A percentile compares a stretch with the other conserved stretches of the same genome.
phyloP scores from a whole-genome alignment of 2,888 invertebrate species.

The Andrena bucephala region DNA sequence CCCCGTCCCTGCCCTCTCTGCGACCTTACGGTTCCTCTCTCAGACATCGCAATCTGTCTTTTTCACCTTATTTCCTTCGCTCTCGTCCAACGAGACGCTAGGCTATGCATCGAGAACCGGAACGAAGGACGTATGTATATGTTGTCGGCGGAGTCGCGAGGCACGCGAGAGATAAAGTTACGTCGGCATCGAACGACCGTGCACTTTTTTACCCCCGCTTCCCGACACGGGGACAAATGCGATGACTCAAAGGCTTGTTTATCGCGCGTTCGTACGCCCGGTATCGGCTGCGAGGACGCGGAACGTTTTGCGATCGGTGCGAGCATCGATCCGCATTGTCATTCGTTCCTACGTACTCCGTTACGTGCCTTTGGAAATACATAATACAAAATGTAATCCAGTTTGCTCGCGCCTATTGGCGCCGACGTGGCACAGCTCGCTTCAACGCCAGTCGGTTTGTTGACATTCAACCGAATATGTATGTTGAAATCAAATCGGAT shows the following conservation, averaged over 20 bases:
- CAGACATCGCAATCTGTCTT: not conserved
- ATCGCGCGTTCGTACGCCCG: constrained; percentile 21
- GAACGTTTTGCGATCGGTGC: constrained; percentile 21
- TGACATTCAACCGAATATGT: no score
- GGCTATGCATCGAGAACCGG: constrained; percentile 31
- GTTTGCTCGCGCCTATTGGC: constrained; percentile 25
- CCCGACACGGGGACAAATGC: not conserved
- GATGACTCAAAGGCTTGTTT: not conserved
- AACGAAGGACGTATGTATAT: constrained; percentile 14
- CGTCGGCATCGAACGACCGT: constrained; percentile 3
- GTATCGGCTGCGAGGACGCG: constrained; percentile 1
- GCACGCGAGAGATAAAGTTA: constrained; percentile 20
- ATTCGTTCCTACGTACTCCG: not conserved
- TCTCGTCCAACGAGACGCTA: not conserved
- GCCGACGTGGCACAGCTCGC: not conserved
- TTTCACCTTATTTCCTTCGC: constrained; percentile 18
- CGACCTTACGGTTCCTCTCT: constrained; percentile 10
- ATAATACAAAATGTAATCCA: constrained; percentile 37
- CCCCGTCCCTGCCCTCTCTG: constrained; percentile 2
- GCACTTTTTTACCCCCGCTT: not conserved
- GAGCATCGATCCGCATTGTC: constrained; percentile 37
- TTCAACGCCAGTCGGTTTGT: no score
- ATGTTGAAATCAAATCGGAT: no score
- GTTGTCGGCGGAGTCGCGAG: not conserved
- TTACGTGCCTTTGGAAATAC: constrained; percentile 29